Evolutionary conservation across 2,888 invertebrate genomes (phyloP).

Genomic region (Eledone cirrhosa): DNA sequence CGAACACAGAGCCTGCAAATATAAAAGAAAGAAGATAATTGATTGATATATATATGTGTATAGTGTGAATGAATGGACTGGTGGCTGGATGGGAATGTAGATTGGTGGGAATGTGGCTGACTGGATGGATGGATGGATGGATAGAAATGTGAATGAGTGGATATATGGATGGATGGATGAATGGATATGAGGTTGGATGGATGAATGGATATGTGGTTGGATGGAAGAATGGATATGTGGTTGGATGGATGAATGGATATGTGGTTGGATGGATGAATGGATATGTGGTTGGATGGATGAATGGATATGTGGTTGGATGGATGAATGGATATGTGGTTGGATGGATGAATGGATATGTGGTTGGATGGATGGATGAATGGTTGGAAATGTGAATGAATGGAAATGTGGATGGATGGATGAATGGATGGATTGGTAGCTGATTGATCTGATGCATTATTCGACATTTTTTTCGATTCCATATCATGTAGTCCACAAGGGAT

Average conservation of each 20-base stretch:
- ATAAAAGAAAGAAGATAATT: neutral
- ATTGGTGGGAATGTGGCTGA: neutral
- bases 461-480: too few species aligned
- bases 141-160: too few species aligned
- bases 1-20: conserved; percentile 41
- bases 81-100: neutral
- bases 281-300: too few species aligned
- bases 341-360: neutral
- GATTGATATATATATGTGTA: neutral
- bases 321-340: too few species aligned
- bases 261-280: neutral
- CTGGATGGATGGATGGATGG: too few species aligned
- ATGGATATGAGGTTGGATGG: neutral
- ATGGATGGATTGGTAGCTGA: too few species aligned
- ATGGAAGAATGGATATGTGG: neutral
- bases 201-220: neutral
- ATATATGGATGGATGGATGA: too few species aligned
- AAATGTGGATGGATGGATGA: too few species aligned
- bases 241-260: neutral
- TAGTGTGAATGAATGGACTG: neutral
- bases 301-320: too few species aligned
- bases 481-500: too few species aligned
- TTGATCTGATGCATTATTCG: too few species aligned
- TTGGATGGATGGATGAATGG: neutral
- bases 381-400: too few species aligned